Conservation (phyloP, 2,888 invertebrate species). For the Amblyteles armatorius region DNA sequence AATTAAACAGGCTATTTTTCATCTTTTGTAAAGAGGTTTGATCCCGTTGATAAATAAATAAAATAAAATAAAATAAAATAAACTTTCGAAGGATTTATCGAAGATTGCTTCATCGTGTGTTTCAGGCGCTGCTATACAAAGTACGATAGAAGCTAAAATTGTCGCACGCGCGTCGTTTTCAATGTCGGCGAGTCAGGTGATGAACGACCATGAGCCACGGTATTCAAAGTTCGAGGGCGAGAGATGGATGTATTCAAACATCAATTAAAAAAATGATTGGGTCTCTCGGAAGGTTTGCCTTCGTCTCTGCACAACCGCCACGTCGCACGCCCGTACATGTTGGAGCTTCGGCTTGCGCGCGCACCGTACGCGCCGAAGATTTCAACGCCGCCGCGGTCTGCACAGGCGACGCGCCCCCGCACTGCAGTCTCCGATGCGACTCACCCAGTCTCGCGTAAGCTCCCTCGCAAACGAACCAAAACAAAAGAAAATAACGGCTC, state of each 20-base stretch:
- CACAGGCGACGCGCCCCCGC: neutral
- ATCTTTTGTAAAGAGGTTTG: too few species aligned
- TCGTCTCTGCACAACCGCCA: neutral
- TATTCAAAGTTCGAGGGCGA: neutral
- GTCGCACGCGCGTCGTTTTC: neutral
- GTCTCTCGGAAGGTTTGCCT: neutral
- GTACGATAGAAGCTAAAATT: neutral
- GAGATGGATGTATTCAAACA: neutral
- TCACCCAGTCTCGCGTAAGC: neutral
- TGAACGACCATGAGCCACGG: neutral
- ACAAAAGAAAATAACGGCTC: neutral
- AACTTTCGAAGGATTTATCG: too few species aligned
- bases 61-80: too few species aligned
- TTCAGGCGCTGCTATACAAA: neutral
- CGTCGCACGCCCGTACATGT: neutral
- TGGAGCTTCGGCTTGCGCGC: neutral
- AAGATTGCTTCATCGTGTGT: too few species aligned
- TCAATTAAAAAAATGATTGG: neutral
- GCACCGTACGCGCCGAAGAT: neutral
- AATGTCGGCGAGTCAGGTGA: neutral
- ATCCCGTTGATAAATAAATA: too few species aligned
- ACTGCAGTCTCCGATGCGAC: neutral
- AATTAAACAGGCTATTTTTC: too few species aligned
- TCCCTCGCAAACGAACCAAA: neutral
- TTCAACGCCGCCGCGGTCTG: conserved; percentile 32